These are phyloP conservation scores for Palaemon carinicauda DNA, from an alignment of 1,140 invertebrate species.

Conservation along the genomic window DNA sequence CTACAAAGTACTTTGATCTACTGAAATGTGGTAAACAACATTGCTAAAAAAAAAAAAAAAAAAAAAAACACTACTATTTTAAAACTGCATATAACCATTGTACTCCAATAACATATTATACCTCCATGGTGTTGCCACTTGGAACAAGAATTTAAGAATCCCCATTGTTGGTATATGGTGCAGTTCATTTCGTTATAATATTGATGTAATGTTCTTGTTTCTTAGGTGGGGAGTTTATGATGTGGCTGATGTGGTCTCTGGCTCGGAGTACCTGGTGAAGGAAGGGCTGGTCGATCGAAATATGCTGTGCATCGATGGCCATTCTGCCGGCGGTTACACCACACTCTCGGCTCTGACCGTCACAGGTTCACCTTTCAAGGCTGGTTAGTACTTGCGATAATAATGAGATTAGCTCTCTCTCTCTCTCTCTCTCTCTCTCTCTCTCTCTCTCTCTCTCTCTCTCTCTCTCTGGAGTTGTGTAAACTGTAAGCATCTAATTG, in stretches of 20 bases:
- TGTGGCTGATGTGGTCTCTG: constrained; percentile 34
- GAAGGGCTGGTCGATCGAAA: constrained; percentile 15
- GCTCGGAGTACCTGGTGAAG: constrained; percentile 17
- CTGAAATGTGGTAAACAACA: no score
- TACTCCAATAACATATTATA: no score
- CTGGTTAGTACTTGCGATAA: neutral
- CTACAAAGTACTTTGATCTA: no score
- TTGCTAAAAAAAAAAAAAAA: no score
- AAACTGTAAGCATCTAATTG: no score
- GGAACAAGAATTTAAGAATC: neutral
- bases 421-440: neutral
- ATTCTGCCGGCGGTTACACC: constrained; percentile 13
- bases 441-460: neutral
- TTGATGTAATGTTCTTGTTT: neutral
- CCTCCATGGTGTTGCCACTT: no score
- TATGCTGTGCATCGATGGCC: constrained; percentile 19
- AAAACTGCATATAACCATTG: no score
- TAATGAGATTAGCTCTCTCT: neutral
- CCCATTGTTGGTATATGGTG: no score
- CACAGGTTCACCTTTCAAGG: constrained; percentile 19
- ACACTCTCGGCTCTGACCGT: constrained; percentile 35
- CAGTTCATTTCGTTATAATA: neutral
- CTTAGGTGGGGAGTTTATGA: constrained; percentile 47
- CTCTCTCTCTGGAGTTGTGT: no score
- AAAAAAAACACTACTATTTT: no score